Conservation (phyloP, 2,113 vertebrate genomes). For the Phycodurus eques region DNA sequence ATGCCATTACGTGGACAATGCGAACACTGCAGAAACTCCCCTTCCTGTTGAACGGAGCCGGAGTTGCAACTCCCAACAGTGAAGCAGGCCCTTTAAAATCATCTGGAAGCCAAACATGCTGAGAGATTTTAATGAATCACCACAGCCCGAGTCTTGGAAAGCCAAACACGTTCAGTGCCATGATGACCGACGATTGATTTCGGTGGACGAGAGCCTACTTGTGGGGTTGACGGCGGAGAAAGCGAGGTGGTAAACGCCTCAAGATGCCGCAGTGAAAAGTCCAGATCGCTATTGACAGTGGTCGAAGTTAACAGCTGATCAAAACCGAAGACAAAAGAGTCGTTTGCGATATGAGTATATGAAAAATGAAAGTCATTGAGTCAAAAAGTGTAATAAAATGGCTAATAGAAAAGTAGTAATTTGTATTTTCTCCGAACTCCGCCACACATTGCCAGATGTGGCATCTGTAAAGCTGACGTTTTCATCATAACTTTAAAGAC, state of each 20-base stretch:
- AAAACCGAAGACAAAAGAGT: background rate
- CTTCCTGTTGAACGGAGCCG: constrained; percentile 59
- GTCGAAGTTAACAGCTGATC: background rate
- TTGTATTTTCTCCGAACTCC: too few species aligned
- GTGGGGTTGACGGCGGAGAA: background rate
- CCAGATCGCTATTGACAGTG: background rate
- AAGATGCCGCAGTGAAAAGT: background rate
- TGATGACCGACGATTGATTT: background rate
- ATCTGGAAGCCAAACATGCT: constrained; percentile 66
- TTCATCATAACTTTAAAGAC: too few species aligned
- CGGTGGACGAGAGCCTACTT: background rate
- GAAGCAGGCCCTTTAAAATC: constrained; percentile 52
- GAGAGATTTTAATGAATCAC: constrained; percentile 51
- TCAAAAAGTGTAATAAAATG: too few species aligned
- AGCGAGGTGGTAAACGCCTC: background rate
- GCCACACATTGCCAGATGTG: too few species aligned
- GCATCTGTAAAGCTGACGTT: too few species aligned
- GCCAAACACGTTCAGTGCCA: constrained; percentile 30
- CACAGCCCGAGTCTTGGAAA: constrained; percentile 41
- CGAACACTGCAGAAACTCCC: constrained; percentile 65
- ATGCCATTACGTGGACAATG: constrained; percentile 70
- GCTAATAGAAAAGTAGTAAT: too few species aligned
- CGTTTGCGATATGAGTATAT: too few species aligned
- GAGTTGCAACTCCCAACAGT: constrained; percentile 31
- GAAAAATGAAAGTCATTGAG: too few species aligned